A percentile compares a stretch with the other conserved stretches of the same genome.
Conservation (phyloP, 2,797 vertebrate species). For the Alexandromys oeconomus region DNA sequence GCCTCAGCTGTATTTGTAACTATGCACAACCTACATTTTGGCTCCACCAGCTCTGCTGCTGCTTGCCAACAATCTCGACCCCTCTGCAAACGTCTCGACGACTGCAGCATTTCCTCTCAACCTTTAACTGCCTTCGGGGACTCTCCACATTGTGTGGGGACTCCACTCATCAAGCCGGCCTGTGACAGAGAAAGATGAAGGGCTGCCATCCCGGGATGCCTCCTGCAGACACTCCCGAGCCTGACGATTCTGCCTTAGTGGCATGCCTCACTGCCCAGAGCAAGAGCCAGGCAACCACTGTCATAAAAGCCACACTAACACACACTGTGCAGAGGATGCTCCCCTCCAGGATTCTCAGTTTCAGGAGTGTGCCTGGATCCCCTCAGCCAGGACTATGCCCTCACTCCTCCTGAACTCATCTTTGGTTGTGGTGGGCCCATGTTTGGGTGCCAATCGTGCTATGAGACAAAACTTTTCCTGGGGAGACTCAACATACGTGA, state of each 20-base stretch:
- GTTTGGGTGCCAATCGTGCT: neutral
- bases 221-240: neutral
- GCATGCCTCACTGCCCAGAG: no score
- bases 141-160: neutral
- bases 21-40: neutral
- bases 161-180: neutral
- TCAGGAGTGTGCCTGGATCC: no score
- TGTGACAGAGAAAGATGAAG: no score
- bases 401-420: neutral
- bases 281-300: neutral
- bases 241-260: neutral
- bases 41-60: no score
- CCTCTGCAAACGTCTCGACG: no score
- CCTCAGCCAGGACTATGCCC: neutral
- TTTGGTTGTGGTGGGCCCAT: neutral
- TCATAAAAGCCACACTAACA: neutral
- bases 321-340: neutral
- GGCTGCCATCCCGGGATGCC: neutral
- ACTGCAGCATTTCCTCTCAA: neutral
- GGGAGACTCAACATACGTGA: neutral
- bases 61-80: no score
- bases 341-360: neutral
- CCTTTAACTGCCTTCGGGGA: neutral
- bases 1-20: neutral
- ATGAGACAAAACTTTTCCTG: neutral